Conservation (phyloP, 2,888 invertebrate genomes). For the Morpho helenor region DNA sequence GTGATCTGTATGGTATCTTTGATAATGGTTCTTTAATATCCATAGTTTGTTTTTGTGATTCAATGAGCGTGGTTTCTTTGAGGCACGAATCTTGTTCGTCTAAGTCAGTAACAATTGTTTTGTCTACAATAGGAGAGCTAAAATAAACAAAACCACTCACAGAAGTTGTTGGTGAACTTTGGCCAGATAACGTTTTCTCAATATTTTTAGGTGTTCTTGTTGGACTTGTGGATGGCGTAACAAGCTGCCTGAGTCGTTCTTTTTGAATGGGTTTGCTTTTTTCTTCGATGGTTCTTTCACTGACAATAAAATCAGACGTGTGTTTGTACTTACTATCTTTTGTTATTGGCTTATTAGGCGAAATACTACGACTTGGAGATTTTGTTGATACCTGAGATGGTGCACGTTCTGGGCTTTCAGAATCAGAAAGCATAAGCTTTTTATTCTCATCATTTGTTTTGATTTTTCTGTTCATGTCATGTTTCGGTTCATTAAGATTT, state of each 20-base stretch:
- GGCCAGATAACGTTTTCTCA: slow-evolving; percentile 59
- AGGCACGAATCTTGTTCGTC: slow-evolving; percentile 46
- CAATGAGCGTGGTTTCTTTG: slow-evolving; percentile 28
- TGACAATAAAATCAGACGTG: slow-evolving; percentile 51
- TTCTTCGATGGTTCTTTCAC: slow-evolving; percentile 52
- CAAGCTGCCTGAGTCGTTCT: slow-evolving; percentile 54
- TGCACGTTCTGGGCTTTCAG: slow-evolving; percentile 28
- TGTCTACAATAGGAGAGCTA: slow-evolving; percentile 49
- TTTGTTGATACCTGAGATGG: slow-evolving; percentile 30
- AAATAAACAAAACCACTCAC: slow-evolving; percentile 77
- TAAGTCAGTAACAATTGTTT: slow-evolving; percentile 54
- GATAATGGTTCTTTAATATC: slow-evolving; percentile 32
- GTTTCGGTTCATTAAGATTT: too few relatives aligned
- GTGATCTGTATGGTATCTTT: slow-evolving; percentile 64
- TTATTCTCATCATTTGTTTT: background rate
- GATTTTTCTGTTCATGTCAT: slow-evolving; percentile 7
- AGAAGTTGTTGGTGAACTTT: slow-evolving; percentile 76
- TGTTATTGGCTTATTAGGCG: slow-evolving; percentile 43
- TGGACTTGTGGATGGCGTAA: slow-evolving; percentile 75
- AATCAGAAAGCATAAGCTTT: background rate
- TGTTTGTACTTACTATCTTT: slow-evolving; percentile 46
- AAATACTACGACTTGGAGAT: slow-evolving; percentile 39
- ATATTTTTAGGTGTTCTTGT: slow-evolving; percentile 56
- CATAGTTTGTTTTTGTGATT: slow-evolving; percentile 21
- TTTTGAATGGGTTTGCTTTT: slow-evolving; percentile 44